Base-by-base conservation (phyloP, 2,797 vertebrate genomes). In the Eulemur albifrons region DNA sequence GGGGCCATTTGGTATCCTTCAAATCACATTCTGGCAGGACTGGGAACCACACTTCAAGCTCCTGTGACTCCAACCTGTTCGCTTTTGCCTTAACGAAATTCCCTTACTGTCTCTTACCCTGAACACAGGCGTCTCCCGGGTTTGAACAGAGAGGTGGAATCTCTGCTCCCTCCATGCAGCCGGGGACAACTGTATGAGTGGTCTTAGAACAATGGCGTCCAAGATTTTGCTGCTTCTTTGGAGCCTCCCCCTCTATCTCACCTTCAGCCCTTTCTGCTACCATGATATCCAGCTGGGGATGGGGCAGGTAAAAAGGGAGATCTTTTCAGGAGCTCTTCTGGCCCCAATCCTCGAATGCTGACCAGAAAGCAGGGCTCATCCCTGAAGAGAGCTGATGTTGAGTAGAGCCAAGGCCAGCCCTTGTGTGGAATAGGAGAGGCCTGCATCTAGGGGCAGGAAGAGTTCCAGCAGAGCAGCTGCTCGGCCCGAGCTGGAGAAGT, bases 161-260 rank as follows among this genome's bases (percentile, higher is more conserved):
- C 25, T 18, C 40, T 7, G 4, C 14, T 15, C 69, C 43, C 35
- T 77, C 61, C 17, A 4, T 3, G 21, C 15, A 73, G 63, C 20
- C 79, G 81, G 32, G 2, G 5, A 17, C 50, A n/a, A 35, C 52
- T 14, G 7, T 40, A 43, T 25, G 1, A 80, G 15, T 50, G 65
- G 5, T 35, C 27, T 57, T 1, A 0, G 13, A 35, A 27, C 5
- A 25, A 65, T 7, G 0, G 2, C 69, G 38, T 69, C 32, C 12
- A 38, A 82, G 69, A 69, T 67, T 7, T 50, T 8, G 23, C 50
- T n/a, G n/a, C 79, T 75, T 69, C 85, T 83, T 67, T 45, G 63
- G 30, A 75, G 0, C n/a, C 35, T 4, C 38, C 63, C 32, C 27
- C 40, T 81, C 48, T 32, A 2, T 23, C 21, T 73, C 40, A 40